Conservation (phyloP, 2,888 invertebrate species). For the Nasonovia ribisnigri region DNA sequence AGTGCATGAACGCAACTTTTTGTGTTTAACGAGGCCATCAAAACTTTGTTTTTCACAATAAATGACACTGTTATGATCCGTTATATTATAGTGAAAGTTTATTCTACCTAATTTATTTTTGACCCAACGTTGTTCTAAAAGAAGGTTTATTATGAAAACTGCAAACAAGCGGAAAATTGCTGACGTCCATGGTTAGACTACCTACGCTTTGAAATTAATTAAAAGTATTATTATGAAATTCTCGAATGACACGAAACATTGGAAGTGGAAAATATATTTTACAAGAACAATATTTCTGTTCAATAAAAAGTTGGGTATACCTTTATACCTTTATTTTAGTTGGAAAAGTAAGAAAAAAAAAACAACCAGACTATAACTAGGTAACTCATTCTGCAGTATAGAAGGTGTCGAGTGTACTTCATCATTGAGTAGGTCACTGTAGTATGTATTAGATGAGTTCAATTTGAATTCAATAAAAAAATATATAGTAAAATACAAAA, state of each 20-base stretch:
- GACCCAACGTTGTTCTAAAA: slow-evolving; percentile 42
- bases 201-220: slow-evolving; percentile 44
- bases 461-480: neutral
- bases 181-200: slow-evolving; percentile 13
- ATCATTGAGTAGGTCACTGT: neutral
- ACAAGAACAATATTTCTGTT: slow-evolving; percentile 1
- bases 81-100: slow-evolving; percentile 55
- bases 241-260: slow-evolving; percentile 50
- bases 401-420: neutral
- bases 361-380: neutral
- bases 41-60: slow-evolving; percentile 56
- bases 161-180: slow-evolving; percentile 45
- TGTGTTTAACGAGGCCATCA: slow-evolving; percentile 51
- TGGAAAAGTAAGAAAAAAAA: slow-evolving; percentile 6
- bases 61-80: slow-evolving; percentile 59
- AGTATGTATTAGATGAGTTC: neutral
- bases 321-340: slow-evolving; percentile 12
- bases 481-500: too few species aligned
- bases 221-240: slow-evolving; percentile 58
- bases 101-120: slow-evolving; percentile 62
- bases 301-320: slow-evolving; percentile 26
- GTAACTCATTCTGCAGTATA: neutral
- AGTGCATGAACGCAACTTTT: slow-evolving; percentile 45
- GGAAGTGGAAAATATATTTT: slow-evolving; percentile 33
- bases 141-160: slow-evolving; percentile 63